Evolutionary conservation across 2,113 vertebrate species (phyloP).

Genomic region (Corythoichthys haematopterus): DNA sequence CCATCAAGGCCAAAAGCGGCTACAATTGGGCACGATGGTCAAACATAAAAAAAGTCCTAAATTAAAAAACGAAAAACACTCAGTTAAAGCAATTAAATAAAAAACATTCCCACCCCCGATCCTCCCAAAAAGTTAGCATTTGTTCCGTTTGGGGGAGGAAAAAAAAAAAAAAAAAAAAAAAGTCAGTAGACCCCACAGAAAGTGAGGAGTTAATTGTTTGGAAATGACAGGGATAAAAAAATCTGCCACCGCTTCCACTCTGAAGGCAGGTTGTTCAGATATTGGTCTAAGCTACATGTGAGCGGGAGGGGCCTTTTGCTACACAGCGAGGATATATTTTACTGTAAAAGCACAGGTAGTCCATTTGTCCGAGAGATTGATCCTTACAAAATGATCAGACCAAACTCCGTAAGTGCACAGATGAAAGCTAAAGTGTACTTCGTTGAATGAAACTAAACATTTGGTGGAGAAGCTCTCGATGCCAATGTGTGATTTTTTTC

Average conservation of each 20-base stretch:
- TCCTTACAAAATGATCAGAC: slow-evolving; percentile 40
- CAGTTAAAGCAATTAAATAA: slow-evolving; percentile 66
- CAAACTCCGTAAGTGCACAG: slow-evolving; percentile 8
- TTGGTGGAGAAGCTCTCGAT: slow-evolving; percentile 41
- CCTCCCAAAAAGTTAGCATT: slow-evolving; percentile 31
- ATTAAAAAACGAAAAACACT: slow-evolving; percentile 34
- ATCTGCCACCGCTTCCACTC: neutral
- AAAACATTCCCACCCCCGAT: slow-evolving; percentile 26
- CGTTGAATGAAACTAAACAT: neutral
- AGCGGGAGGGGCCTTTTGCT: slow-evolving; percentile 19
- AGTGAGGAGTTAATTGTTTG: slow-evolving; percentile 19
- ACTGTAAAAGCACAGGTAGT: slow-evolving; percentile 31
- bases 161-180: slow-evolving; percentile 17
- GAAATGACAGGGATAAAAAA: slow-evolving; percentile 36
- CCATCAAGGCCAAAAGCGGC: slow-evolving; percentile 30
- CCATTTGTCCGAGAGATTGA: slow-evolving; percentile 61
- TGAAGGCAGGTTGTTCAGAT: slow-evolving; percentile 11
- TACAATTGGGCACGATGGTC: slow-evolving; percentile 45
- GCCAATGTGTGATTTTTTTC: slow-evolving; percentile 30
- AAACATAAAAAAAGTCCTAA: slow-evolving; percentile 24
- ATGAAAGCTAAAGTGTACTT: slow-evolving; percentile 18
- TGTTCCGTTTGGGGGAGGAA: slow-evolving; percentile 28
- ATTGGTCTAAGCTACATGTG: slow-evolving; percentile 54
- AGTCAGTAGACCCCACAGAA: slow-evolving; percentile 56
- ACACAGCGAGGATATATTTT: slow-evolving; percentile 25